Conservation (phyloP, 1,140 invertebrate genomes). For the Platyscapa corneri region DNA sequence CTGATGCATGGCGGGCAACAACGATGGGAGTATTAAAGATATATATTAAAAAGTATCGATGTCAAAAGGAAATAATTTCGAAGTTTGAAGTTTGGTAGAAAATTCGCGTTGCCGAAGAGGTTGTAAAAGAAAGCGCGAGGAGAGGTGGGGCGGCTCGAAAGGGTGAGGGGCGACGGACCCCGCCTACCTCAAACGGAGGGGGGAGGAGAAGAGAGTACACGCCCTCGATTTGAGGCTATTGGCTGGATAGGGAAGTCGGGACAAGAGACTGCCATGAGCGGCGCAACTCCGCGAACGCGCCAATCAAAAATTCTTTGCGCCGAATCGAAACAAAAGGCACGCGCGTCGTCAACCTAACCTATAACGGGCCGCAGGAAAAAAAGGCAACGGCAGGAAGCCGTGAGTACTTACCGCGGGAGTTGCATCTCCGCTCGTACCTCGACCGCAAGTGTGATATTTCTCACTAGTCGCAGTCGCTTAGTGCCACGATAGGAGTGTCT, state of each 20-base stretch:
- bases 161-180: not conserved
- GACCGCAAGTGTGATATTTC: not conserved
- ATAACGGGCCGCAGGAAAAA: not conserved
- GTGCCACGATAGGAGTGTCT: not conserved
- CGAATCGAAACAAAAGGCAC: conserved; percentile 70
- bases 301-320: conserved; percentile 68
- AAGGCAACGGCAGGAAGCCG: no score
- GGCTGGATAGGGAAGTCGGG: conserved; percentile 69
- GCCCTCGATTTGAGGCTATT: conserved; percentile 72
- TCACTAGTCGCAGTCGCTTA: not conserved
- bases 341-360: conserved; percentile 49
- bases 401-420: not conserved
- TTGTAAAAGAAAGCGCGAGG: not conserved
- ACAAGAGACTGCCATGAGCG: conserved; percentile 72
- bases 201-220: conserved; percentile 56
- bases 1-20: no score
- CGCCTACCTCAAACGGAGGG: not conserved
- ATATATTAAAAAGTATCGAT: not conserved
- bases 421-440: not conserved
- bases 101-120: no score
- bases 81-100: not conserved
- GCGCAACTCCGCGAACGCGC: conserved; percentile 65
- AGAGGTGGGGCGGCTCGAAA: not conserved
- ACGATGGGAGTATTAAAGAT: not conserved
- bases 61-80: not conserved